Conservation (phyloP, 2,797 vertebrate genomes). For the Crocidura indochinensis region DNA sequence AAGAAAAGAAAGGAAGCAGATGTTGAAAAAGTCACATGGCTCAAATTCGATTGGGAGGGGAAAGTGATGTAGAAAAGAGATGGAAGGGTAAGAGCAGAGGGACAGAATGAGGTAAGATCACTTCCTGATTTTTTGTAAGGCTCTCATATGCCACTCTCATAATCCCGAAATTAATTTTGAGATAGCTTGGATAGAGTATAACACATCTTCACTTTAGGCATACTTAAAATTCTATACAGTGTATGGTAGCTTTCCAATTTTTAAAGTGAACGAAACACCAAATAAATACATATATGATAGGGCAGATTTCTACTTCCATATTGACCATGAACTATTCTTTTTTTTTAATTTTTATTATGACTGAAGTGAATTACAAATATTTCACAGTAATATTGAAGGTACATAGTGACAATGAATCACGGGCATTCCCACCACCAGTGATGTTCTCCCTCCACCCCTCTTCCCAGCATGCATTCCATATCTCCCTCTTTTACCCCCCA, state of each 20-base stretch:
- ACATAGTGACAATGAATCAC: too few relatives aligned
- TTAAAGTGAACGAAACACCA: not conserved
- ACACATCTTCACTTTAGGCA: not conserved
- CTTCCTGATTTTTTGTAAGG: conserved; percentile 49
- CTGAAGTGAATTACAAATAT: too few relatives aligned
- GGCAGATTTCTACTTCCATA: not conserved
- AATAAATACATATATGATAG: not conserved
- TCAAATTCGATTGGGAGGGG: conserved; percentile 52
- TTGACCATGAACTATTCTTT: not conserved
- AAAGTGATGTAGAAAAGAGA: not conserved
- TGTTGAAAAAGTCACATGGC: conserved; percentile 87
- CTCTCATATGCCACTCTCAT: not conserved
- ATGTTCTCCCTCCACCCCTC: too few relatives aligned
- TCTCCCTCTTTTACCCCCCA: too few relatives aligned
- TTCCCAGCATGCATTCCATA: too few relatives aligned
- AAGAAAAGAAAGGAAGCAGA: conserved; percentile 92
- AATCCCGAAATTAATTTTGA: not conserved
- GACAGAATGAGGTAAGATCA: conserved; percentile 70
- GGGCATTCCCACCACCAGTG: too few relatives aligned
- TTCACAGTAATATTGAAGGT: too few relatives aligned
- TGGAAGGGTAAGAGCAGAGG: conserved; percentile 11
- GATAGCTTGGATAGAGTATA: rapidly evolving
- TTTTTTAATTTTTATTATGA: too few relatives aligned
- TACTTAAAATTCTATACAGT: not conserved
- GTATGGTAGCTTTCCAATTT: not conserved